These are phyloP conservation scores for Mnemiopsis leidyi DNA, from an alignment of 37 sponge, comb jelly and placozoan genomes.

Conservation along the genomic window DNA sequence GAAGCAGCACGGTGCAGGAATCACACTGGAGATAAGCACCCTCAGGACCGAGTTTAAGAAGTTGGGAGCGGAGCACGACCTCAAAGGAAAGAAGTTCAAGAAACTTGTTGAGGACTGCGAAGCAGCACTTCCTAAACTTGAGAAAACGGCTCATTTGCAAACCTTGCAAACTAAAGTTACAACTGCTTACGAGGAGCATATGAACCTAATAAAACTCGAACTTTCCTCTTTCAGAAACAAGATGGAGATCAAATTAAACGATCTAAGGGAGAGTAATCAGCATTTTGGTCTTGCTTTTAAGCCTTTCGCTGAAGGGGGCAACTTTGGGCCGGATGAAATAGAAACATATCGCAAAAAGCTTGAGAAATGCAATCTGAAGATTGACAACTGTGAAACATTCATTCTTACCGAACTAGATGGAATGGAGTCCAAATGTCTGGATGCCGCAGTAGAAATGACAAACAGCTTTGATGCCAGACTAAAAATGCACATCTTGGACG, in stretches of 20 bases:
- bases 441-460: background rate
- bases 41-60: constrained; percentile 20
- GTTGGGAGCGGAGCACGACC: background rate
- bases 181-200: constrained; percentile 10
- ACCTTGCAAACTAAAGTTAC: constrained; percentile 10
- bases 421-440: constrained; percentile 47
- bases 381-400: constrained; percentile 62
- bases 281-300: constrained; percentile 50
- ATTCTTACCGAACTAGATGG: constrained; percentile 61
- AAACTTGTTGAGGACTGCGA: constrained; percentile 44
- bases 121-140: background rate
- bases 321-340: constrained; percentile 59
- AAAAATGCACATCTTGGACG: constrained; percentile 59
- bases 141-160: constrained; percentile 23
- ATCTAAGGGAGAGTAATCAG: constrained; percentile 56
- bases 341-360: constrained; percentile 26
- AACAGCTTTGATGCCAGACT: constrained; percentile 26
- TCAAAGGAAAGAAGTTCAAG: background rate
- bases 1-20: constrained; percentile 47
- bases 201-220: constrained; percentile 27
- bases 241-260: constrained; percentile 42
- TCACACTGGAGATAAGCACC: constrained; percentile 50
- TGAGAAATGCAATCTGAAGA: constrained; percentile 60
- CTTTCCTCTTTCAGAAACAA: background rate
- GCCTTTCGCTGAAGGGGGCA: constrained; percentile 61